Evolutionary conservation across 2,797 vertebrate species (phyloP), one percentile per base, ranked within the genome.

Genomic region (Siniperca obscura): DNA sequence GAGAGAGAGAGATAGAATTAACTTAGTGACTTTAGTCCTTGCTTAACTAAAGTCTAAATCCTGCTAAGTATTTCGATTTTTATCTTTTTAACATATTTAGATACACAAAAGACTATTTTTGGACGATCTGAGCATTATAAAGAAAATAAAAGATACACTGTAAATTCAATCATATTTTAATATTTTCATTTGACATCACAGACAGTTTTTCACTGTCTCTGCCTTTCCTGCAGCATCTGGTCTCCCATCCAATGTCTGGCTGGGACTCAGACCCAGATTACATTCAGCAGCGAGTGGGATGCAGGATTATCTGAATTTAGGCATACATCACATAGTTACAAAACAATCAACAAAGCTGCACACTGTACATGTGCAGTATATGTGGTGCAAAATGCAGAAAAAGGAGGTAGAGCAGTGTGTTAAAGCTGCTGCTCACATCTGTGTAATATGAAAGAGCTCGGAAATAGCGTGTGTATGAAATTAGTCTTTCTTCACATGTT

Each of bases 251-350:
- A 59, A 27, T 34, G 72, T 81, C 78, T 83, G 88, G 76, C 71
- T 52, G 30, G 30, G 72, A 86, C 52, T 89, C 77, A 79, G 87
- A 79, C 53, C 80, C 83, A 89, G 89, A 91, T 90, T 89, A 91
- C 78, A 81, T 72, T 87, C 67, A 76, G 69, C 57, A 53, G 81
- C 44, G 25, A 86, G 82, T 75, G 85, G 80, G 85, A 84, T 70
- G 60, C 68, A 57, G 90, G 91, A 92, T 93, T 91, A 91, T 82
- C 52, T 72, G 85, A 91, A 85, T 91, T 82, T 86, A 76, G 85
- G 70, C 75, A 89, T 87, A 86, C 74, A 84, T 89, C 70, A 74
- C 74, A 70, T 70, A 76, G 65, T 77, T 42, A 50, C 50, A 57
- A 62, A 85, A 87, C 75, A 83, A 82, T 81, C 56, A 84, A 74